Conservation (phyloP, 2,888 invertebrate species). For the Cabera pusaria region DNA sequence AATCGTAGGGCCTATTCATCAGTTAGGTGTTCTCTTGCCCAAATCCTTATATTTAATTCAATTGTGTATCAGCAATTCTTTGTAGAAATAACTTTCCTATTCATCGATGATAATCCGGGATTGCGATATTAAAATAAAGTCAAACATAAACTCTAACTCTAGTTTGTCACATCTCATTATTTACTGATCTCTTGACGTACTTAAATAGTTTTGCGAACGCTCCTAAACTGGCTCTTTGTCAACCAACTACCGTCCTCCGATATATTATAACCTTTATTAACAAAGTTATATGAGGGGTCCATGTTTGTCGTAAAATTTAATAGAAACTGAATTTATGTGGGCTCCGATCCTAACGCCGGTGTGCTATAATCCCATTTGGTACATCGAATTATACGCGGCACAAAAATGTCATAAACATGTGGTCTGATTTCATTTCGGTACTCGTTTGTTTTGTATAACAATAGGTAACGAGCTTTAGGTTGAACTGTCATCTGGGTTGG, state of each 20-base stretch:
- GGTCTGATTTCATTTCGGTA: slow-evolving; percentile 38
- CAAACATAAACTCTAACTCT: too few relatives aligned
- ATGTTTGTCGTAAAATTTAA: slow-evolving; percentile 77
- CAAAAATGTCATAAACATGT: slow-evolving; percentile 39
- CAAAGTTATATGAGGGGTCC: slow-evolving; percentile 75
- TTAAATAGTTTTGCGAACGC: slow-evolving; percentile 35
- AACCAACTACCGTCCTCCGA: slow-evolving; percentile 54
- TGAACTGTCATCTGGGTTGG: too few relatives aligned
- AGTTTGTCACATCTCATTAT: slow-evolving; percentile 20
- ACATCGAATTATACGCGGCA: slow-evolving; percentile 38
- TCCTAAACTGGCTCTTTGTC: slow-evolving; percentile 36
- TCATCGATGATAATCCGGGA: too few relatives aligned
- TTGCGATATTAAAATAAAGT: too few relatives aligned
- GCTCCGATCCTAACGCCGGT: slow-evolving; percentile 49
- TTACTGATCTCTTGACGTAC: slow-evolving; percentile 31
- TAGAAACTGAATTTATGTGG: slow-evolving; percentile 75
- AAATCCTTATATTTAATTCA: too few relatives aligned
- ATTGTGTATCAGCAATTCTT: too few relatives aligned
- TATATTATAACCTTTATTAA: slow-evolving; percentile 76
- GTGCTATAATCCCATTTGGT: slow-evolving; percentile 50
- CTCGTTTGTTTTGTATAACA: slow-evolving; percentile 13
- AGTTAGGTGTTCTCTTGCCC: too few relatives aligned
- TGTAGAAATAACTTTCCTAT: too few relatives aligned
- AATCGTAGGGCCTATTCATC: too few relatives aligned
- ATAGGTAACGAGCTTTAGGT: slow-evolving; percentile 13